Evolutionary conservation across 2,797 vertebrate species (phyloP).

Genomic region (Xyrichtys novacula): DNA sequence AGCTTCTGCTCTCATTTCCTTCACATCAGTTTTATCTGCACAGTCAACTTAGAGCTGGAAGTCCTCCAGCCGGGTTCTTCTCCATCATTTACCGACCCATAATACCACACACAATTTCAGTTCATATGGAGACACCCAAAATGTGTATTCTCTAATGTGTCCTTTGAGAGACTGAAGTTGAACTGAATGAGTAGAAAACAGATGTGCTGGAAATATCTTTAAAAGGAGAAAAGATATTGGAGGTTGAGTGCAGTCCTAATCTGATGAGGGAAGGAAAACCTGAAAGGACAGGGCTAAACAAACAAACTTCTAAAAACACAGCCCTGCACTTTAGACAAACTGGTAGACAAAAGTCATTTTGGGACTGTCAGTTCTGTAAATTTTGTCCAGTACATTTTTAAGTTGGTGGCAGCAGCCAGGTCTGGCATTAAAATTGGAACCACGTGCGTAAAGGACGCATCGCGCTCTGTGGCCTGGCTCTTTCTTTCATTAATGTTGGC

Average conservation of each 20-base stretch:
- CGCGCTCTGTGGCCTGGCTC: no score
- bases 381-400: no score
- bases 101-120: not conserved
- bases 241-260: not conserved
- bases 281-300: no score
- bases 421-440: no score
- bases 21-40: constrained; percentile 70
- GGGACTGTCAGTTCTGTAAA: no score
- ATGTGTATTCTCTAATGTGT: constrained; percentile 3
- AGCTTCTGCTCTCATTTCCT: constrained; percentile 67
- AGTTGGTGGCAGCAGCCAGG: no score
- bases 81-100: constrained; percentile 55
- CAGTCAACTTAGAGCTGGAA: constrained; percentile 66
- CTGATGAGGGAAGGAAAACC: not conserved
- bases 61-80: constrained; percentile 52
- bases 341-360: no score
- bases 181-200: constrained; percentile 7
- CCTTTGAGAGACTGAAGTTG: not conserved
- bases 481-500: no score
- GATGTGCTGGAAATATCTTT: not conserved
- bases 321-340: no score
- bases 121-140: not conserved
- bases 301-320: no score
- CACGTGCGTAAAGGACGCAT: no score
- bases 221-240: not conserved